Percentiles rank a stretch among this genome's conserved stretches.
These are phyloP conservation scores for Conistra vaccinii DNA, from an alignment of 2,888 invertebrate genomes.

Conservation along the genomic window DNA sequence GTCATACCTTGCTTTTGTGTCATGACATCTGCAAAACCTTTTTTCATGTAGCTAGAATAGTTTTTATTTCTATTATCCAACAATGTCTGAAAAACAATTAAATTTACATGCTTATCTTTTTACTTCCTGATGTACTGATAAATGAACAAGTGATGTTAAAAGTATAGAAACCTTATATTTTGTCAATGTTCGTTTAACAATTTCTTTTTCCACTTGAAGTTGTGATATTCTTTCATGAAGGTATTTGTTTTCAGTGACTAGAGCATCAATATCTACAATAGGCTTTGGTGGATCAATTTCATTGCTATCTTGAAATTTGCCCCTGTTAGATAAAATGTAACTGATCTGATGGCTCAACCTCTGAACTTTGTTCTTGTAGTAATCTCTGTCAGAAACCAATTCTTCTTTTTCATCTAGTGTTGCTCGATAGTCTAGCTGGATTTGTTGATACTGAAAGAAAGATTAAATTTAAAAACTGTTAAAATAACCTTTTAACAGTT, in stretches of 20 bases:
- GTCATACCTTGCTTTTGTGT: constrained; percentile 94
- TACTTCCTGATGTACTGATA: constrained; percentile 30
- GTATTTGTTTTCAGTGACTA: constrained; percentile 96
- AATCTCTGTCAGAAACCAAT: constrained; percentile 94
- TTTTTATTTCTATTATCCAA: constrained; percentile 94
- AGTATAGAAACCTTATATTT: constrained; percentile 92
- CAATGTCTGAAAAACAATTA: constrained; percentile 89
- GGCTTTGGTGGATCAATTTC: constrained; percentile 80
- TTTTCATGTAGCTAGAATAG: constrained; percentile 93
- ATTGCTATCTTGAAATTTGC: constrained; percentile 73
- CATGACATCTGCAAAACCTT: constrained; percentile 93
- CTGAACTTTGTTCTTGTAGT: constrained; percentile 95
- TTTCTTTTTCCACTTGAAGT: constrained; percentile 94
- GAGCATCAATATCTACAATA: constrained; percentile 94
- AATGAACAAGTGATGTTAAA: constrained; percentile 13
- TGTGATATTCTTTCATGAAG: constrained; percentile 95
- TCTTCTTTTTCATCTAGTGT: constrained; percentile 97
- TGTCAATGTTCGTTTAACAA: constrained; percentile 93
- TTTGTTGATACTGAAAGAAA: constrained; percentile 91
- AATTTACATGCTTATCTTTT: constrained; percentile 37
- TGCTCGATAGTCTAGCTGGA: constrained; percentile 94
- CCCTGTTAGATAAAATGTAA: constrained; percentile 90
- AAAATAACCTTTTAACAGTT: neutral
- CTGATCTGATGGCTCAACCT: constrained; percentile 95
- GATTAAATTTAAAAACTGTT: neutral